These are phyloP conservation scores for Fragum whitleyi DNA, from an alignment of 2,888 invertebrate species.

Conservation along the genomic window DNA sequence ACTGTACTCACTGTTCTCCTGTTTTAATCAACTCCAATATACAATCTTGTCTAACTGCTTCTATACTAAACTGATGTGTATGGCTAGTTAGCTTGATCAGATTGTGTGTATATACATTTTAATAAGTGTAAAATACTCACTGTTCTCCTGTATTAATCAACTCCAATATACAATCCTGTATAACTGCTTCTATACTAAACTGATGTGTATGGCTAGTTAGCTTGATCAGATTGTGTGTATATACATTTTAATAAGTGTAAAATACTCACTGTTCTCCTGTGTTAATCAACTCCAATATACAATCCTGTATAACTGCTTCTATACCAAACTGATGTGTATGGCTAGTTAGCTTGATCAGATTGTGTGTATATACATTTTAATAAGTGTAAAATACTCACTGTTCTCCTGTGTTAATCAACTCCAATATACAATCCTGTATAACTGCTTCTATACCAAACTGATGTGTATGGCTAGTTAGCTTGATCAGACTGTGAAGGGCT, in stretches of 20 bases:
- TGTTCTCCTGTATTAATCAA: slow-evolving; percentile 53
- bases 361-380: too few species aligned
- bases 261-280: slow-evolving; percentile 61
- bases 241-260: too few species aligned
- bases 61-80: slow-evolving; percentile 48
- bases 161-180: slow-evolving; percentile 60
- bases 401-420: slow-evolving; percentile 47
- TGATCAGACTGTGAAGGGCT: slow-evolving; percentile 24
- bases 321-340: slow-evolving; percentile 55
- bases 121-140: too few species aligned
- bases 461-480: slow-evolving; percentile 70
- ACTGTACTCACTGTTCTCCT: slow-evolving; percentile 61
- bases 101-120: too few species aligned
- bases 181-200: slow-evolving; percentile 47
- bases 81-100: slow-evolving; percentile 69
- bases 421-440: slow-evolving; percentile 61
- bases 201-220: slow-evolving; percentile 69
- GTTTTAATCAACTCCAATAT: slow-evolving; percentile 50
- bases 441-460: slow-evolving; percentile 48
- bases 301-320: slow-evolving; percentile 60
- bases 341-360: slow-evolving; percentile 65
- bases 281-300: slow-evolving; percentile 52
- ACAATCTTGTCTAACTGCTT: slow-evolving; percentile 59
- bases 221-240: slow-evolving; percentile 34
- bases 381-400: too few species aligned